phyloP scores from a whole-genome alignment of 2,888 invertebrate genomes.

The Syritta pipiens region DNA sequence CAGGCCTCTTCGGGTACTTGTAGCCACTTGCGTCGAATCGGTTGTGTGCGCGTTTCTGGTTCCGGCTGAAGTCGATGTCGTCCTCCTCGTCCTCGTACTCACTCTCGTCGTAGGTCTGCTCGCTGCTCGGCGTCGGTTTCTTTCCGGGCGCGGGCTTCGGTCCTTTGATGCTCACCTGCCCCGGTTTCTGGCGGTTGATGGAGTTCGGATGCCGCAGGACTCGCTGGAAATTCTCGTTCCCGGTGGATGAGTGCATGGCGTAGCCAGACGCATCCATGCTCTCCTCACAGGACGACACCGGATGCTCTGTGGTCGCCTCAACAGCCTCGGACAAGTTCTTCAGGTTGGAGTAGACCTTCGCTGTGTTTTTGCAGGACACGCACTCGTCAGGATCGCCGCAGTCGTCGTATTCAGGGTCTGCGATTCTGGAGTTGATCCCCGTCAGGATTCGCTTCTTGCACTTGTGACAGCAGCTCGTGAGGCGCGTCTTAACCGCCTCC shows the following conservation, averaged over 20 bases:
- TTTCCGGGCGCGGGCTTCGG: not conserved
- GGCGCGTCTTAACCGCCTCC: slow-evolving; percentile 54
- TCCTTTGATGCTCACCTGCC: not conserved
- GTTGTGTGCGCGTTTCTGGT: not conserved
- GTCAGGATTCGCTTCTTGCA: slow-evolving; percentile 69
- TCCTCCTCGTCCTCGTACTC: slow-evolving; percentile 30
- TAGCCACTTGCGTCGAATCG: not conserved
- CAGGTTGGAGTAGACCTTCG: slow-evolving; percentile 3
- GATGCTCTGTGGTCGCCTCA: too few relatives aligned
- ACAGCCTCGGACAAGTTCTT: not conserved
- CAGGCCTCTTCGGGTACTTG: not conserved
- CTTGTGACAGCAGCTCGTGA: slow-evolving; percentile 70
- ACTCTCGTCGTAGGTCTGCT: not conserved
- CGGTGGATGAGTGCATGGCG: too few relatives aligned
- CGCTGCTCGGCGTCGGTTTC: not conserved
- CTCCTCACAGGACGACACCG: too few relatives aligned
- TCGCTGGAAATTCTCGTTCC: too few relatives aligned
- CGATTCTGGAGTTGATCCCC: slow-evolving; percentile 21
- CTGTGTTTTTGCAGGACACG: slow-evolving; percentile 4
- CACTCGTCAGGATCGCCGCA: slow-evolving; percentile 24
- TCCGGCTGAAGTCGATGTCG: not conserved
- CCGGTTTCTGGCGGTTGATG: not conserved
- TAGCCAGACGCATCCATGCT: not conserved
- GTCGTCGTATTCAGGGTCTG: not conserved
- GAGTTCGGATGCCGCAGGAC: too few relatives aligned